phyloP scores from a whole-genome alignment of 2,888 invertebrate genomes.

The Chorisops tibialis region DNA sequence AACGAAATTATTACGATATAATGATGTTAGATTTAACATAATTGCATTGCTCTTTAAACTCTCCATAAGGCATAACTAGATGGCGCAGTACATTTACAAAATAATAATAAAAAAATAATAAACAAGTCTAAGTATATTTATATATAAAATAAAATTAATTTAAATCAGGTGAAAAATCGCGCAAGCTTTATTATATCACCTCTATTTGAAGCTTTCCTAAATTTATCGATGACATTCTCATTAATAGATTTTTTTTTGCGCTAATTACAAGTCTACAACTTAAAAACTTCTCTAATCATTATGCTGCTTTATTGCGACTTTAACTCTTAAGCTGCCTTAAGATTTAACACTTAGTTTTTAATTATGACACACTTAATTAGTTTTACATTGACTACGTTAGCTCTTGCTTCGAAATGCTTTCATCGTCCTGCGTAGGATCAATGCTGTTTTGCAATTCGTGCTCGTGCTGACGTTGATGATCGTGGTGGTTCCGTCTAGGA shows the following conservation, averaged over 20 bases:
- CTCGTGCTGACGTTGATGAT: constrained; percentile 21
- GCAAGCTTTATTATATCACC: background rate
- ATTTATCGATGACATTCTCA: constrained; percentile 3
- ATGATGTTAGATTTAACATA: constrained; percentile 2
- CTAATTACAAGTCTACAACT: constrained; percentile 7
- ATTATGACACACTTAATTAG: constrained; percentile 33
- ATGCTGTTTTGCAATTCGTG: background rate
- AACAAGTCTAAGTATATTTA: constrained; percentile 1
- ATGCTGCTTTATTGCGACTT: constrained; percentile 1
- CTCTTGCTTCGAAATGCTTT: too few species aligned
- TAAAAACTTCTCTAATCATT: constrained; percentile 1
- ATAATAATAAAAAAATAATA: constrained; percentile 6
- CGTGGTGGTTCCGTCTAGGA: background rate
- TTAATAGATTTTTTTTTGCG: constrained; percentile 2
- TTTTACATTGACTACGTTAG: constrained; percentile 30
- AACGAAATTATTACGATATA: background rate
- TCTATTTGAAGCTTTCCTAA: constrained; percentile 13
- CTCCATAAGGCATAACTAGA: constrained; percentile 13
- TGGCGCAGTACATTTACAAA: constrained; percentile 4
- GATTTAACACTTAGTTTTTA: constrained; percentile 30
- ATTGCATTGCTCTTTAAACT: constrained; percentile 4
- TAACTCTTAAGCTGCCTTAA: constrained; percentile 3
- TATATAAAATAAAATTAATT: constrained; percentile 1
- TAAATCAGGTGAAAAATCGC: background rate
- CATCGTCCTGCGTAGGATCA: constrained; percentile 2